Base-by-base conservation (phyloP, 2,113 vertebrate genomes). In the Podarcis cretensis region DNA sequence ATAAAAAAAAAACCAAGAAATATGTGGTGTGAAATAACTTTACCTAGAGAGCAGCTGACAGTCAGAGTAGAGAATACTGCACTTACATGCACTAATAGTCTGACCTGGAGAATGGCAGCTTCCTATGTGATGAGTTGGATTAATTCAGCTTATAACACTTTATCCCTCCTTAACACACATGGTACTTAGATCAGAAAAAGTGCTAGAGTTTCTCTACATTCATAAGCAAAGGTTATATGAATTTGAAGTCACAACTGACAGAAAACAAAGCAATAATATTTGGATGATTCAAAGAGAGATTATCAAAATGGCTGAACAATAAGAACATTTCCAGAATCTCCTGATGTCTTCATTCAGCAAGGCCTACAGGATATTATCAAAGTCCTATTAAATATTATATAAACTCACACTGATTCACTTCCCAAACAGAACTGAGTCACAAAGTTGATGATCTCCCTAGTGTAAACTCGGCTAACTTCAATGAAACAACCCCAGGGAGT, bases 361-460 rank as follows among this genome's bases (percentile, higher is more conserved):
- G 7, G 78, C 0, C 1, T 0, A 68, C 21, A 88, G 21, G 2
- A 84, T 57, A 59, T 90, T 85, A 1, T 73, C 89, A 80, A 37
- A 93, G 23, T 37, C 54, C 16, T 30, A 23, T 43, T 59, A 65
- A 63, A 74, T 74, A 54, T 54, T 54, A 54, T n/a, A 82, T 57
- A 89, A 89, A 65, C 13, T 32, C 57, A 37, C 84, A 86, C 1
- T 90, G 89, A 16, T 90, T 87, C 21, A 71, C 43, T 9, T 87
- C 69, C 35, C 2, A 75, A 35, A 79, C 12, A 35, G 83, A 82
- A 75, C 9, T 73, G 83, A 84, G 66, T 81, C 63, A 83, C 16
- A n/a, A 16, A 80, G 71, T 18, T 40, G 16, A 84, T 57, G 35
- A 18, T 16, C 83, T 84, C 81, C 35, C 74, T 90, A 59, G 73